Evolutionary conservation across 2,888 invertebrate genomes (phyloP), one percentile per base, ranked within the genome.

Genomic region (Phragmatobia fuliginosa): DNA sequence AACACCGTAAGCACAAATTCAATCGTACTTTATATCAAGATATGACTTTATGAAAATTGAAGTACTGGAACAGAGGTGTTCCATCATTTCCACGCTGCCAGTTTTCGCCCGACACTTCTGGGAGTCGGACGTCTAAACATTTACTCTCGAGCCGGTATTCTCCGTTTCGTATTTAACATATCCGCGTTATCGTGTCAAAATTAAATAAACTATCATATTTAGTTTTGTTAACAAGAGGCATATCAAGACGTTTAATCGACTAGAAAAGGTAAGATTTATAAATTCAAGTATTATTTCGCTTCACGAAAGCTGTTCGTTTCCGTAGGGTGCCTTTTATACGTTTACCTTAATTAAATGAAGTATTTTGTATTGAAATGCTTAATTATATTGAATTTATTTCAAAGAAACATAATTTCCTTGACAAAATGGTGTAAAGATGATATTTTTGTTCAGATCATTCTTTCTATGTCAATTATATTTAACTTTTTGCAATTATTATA

Each of bases 61-160:
- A 71, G 73, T 76, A 73, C 74, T 70, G 76, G 82, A 80, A 82
- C 80, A 77, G 83, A 89, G 90, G 90, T 90, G 90, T 90, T 90
- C 85, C 83, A 87, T 89, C 85, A 89, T 89, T 90, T 88, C 82
- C 88, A 87, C 86, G 75, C 61, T 71, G 80, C 80, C 88, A 91
- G 91, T 91, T 83, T 81, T 79, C 86, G 83, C 74, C 74, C 72
- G 83, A 71, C 85, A 70, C 77, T 83, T 64, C 68, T 58, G 67
- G 61, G 36, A 74, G 60, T 33, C 71, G 81, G 88, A 85, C 88
- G 90, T 84, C 58, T 66, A 21, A n/a, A 58, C 68, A 0, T 3
- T 3, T 25, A 10, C 8, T 1, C n/a, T 56, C 31, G 8, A 64
- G 14, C 72, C 76, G 73, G 72, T 69, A 83, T 69, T 70, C 79